Conservation (phyloP, 92 coral and sea anemone genomes). For the Paragorgia papillata region DNA sequence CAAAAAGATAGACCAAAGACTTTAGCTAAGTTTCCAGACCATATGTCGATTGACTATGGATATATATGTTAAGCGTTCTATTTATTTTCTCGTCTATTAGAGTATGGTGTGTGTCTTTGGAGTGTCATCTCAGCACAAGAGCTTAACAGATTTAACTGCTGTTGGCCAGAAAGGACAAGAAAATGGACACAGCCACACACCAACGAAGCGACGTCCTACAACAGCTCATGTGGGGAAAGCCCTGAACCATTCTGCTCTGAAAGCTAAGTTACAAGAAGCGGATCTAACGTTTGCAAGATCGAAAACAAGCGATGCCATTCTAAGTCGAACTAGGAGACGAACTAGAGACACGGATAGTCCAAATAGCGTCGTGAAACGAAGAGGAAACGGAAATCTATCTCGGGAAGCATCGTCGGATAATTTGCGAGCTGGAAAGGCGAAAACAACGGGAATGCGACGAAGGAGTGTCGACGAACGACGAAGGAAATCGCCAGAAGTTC, state of each 20-base stretch:
- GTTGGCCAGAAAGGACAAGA: background rate
- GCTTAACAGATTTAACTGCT: slow-evolving; percentile 6
- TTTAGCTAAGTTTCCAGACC: too few relatives aligned
- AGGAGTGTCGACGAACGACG: slow-evolving; percentile 15
- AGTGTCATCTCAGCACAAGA: slow-evolving; percentile 6
- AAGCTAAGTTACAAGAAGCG: slow-evolving; percentile 16
- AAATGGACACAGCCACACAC: background rate
- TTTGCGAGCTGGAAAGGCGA: background rate
- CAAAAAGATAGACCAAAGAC: too few relatives aligned
- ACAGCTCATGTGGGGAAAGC: background rate
- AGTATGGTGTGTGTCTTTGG: slow-evolving; percentile 44
- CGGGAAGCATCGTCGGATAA: slow-evolving; percentile 43
- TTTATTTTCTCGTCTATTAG: too few relatives aligned
- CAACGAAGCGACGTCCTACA: background rate
- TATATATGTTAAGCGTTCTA: too few relatives aligned
- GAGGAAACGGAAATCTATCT: slow-evolving; percentile 35
- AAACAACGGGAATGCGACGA: slow-evolving; percentile 7
- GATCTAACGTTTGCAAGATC: slow-evolving; percentile 29
- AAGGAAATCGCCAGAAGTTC: slow-evolving; percentile 30
- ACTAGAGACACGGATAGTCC: background rate
- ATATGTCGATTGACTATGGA: too few relatives aligned
- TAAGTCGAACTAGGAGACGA: slow-evolving; percentile 2
- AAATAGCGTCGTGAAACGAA: slow-evolving; percentile 11
- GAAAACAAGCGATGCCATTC: slow-evolving; percentile 38
- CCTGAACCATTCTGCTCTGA: background rate